These are phyloP conservation scores for Cheilosia soror DNA, from an alignment of 2,888 invertebrate species.

Conservation along the genomic window DNA sequence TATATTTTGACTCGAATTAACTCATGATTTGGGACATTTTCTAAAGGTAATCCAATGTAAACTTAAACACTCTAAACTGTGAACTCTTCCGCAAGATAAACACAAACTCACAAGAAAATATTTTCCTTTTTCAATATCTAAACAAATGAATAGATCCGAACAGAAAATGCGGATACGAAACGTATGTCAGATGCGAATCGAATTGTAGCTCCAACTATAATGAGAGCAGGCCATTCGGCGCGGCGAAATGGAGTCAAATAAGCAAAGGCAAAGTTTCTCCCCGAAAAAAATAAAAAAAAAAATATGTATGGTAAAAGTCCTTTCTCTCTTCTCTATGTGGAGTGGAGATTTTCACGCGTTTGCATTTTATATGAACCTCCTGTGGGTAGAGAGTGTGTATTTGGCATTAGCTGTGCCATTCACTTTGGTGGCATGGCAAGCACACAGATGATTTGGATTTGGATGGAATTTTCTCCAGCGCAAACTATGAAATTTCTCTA, in stretches of 20 bases:
- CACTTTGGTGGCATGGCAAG: constrained; percentile 35
- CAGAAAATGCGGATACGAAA: constrained; percentile 54
- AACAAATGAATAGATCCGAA: constrained; percentile 48
- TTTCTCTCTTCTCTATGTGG: constrained; percentile 57
- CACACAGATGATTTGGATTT: constrained; percentile 33
- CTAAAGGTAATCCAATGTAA: neutral
- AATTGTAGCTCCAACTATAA: constrained; percentile 75
- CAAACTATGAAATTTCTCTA: constrained; percentile 47
- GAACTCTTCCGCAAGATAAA: neutral
- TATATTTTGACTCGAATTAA: constrained; percentile 14
- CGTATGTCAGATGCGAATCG: constrained; percentile 69
- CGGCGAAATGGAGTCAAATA: constrained; percentile 73
- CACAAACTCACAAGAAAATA: constrained; percentile 20
- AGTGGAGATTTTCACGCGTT: constrained; percentile 72
- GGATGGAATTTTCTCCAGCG: constrained; percentile 44
- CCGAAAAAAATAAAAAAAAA: constrained; percentile 33
- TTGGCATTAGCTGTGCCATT: constrained; percentile 30
- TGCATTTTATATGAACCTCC: constrained; percentile 39
- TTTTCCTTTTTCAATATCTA: constrained; percentile 17
- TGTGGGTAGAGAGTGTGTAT: neutral
- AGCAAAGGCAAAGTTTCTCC: constrained; percentile 44
- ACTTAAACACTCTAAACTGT: neutral
- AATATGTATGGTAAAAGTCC: constrained; percentile 54
- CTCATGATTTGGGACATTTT: constrained; percentile 11
- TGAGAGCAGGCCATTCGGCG: constrained; percentile 69